phyloP scores from a whole-genome alignment of 2,888 invertebrate species.

The Gymnoscelis rufifasciata region DNA sequence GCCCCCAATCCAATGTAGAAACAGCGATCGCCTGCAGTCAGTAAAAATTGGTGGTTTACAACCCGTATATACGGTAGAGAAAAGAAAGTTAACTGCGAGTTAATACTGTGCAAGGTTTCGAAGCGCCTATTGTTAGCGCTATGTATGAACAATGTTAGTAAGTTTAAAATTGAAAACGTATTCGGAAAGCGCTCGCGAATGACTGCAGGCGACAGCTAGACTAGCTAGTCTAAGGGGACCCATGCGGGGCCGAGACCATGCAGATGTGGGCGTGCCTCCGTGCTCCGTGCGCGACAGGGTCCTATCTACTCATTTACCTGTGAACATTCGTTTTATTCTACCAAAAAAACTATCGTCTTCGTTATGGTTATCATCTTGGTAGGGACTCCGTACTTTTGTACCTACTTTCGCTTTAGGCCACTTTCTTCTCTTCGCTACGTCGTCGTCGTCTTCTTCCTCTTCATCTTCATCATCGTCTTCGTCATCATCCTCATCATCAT shows the following conservation, averaged over 20 bases:
- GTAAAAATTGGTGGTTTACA: slow-evolving; percentile 89
- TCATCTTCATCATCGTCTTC: slow-evolving; percentile 49
- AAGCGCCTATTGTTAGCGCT: slow-evolving; percentile 66
- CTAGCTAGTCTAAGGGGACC: slow-evolving; percentile 45
- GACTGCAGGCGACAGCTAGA: slow-evolving; percentile 83
- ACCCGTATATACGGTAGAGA: slow-evolving; percentile 64
- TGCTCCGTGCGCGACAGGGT: slow-evolving; percentile 55
- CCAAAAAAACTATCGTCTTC: slow-evolving; percentile 70
- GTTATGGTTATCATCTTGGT: slow-evolving; percentile 71
- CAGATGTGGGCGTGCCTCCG: slow-evolving; percentile 61
- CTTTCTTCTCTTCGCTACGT: slow-evolving; percentile 55
- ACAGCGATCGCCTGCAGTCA: slow-evolving; percentile 97
- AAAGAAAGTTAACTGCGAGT: slow-evolving; percentile 66
- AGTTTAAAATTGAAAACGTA: slow-evolving; percentile 68
- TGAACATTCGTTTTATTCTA: slow-evolving; percentile 74
- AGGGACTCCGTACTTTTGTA: slow-evolving; percentile 38
- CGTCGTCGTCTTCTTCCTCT: slow-evolving; percentile 61
- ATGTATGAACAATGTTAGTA: slow-evolving; percentile 73
- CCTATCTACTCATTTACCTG: slow-evolving; percentile 71
- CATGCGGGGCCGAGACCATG: slow-evolving; percentile 73
- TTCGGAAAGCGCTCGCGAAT: slow-evolving; percentile 77
- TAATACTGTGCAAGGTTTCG: slow-evolving; percentile 66
- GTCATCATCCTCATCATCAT: slow-evolving; percentile 58
- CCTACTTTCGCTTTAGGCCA: slow-evolving; percentile 36
- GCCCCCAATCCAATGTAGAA: slow-evolving; percentile 97